These are phyloP conservation scores for Xiphorhynchus elegans DNA, from an alignment of 2,113 vertebrate species.

Conservation along the genomic window DNA sequence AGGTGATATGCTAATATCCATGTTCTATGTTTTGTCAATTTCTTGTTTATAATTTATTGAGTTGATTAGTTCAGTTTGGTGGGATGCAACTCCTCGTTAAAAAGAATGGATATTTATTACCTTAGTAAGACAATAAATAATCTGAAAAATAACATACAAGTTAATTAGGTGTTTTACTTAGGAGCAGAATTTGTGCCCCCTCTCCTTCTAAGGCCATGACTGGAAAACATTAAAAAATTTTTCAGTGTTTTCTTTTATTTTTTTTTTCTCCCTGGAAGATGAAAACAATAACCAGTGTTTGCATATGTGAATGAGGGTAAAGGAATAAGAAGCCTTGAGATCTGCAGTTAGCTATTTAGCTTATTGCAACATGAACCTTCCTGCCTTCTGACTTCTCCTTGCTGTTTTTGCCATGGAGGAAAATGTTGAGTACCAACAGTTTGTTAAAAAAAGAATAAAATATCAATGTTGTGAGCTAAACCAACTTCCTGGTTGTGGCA, in stretches of 20 bases:
- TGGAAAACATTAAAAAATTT: neutral
- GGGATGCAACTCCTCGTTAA: neutral
- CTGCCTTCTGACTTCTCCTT: neutral
- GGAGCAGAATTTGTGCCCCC: neutral
- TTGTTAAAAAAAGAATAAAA: neutral
- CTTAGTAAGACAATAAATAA: neutral
- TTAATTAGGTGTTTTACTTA: neutral
- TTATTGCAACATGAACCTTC: neutral
- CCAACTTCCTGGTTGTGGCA: neutral
- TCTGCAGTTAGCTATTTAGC: neutral
- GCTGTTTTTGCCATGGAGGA: neutral
- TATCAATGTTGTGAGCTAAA: neutral
- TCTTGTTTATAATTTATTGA: neutral
- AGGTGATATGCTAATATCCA: neutral
- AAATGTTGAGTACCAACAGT: neutral
- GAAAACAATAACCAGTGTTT: neutral
- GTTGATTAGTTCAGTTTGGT: neutral
- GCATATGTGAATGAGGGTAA: neutral
- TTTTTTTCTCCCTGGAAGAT: neutral
- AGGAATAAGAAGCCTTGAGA: neutral
- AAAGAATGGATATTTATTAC: neutral
- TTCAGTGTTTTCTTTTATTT: neutral
- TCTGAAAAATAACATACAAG: neutral
- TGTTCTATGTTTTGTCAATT: neutral
- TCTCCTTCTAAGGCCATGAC: neutral